Evolutionary conservation across 2,888 invertebrate genomes (phyloP), one percentile per base, ranked within the genome.

Genomic region (Yponomeuta sedellus): DNA sequence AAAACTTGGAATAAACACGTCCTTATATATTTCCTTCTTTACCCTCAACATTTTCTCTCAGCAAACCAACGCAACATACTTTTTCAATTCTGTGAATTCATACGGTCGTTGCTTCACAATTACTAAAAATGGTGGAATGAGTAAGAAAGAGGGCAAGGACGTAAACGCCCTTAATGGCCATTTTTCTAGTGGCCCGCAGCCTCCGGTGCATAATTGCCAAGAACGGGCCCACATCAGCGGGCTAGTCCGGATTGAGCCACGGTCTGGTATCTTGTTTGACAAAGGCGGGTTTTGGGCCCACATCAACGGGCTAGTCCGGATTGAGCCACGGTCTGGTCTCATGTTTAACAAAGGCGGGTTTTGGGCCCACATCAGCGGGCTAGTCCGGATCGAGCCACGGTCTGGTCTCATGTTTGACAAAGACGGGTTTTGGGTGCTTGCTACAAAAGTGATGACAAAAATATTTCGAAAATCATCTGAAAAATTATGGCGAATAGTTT

Each of bases 141-240:
- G 34, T 8, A 34, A 34, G 34, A 5, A 8, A 1, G 34, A 34
- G 34, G 34, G 34, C 6, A 34, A 34, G 34, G 34, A 34, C 34
- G 34, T 34, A 34, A 34, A 34, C 34, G 6, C 8, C 34, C 34
- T 34, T 34, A 52, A 52, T 28, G 61, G 61, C 28, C n/a, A 34
- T 61, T 61, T 61, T 61, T 61, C 34, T 61, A 61, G 25, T 44
- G 39, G 16, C 22, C 56, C 22, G n/a, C 44, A 52, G 65, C 22
- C 67, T 39, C 34, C 19, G 28, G 64, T 52, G 69, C 75, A 75
- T 81, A 82, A 84, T 83, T 83, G 83, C 75, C 77, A 20, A 16
- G 62, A 39, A 62, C 59, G 25, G 22, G 59, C 72, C 71, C 16
- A 52, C 16, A 52, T 52, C 2, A 52, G 16, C 12, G 12, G 44